Evolutionary conservation across 2,888 invertebrate species (phyloP), one percentile per base, ranked within the genome.

Genomic region (Agrochola lota): DNA sequence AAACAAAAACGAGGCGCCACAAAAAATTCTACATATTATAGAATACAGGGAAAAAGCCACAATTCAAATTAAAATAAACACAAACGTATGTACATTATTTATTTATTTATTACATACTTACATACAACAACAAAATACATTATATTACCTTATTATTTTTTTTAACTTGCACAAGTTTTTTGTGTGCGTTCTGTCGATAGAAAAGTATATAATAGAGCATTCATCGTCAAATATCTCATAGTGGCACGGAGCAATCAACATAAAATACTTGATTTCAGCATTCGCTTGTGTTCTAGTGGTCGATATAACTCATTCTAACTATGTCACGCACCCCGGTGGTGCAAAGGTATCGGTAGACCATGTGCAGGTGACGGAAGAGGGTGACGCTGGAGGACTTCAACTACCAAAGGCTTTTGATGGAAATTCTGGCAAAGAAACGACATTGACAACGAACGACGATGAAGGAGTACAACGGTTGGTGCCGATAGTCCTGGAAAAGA

Each of bases 21-120:
- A 23, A 23, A 49, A 43, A 73, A 49, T 7, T 74, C 1, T 26
- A 35, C 35, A 23, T 23, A 35, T 26, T 59, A 59, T 26, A 57
- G n/a, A 20, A 74, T 73, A 46, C 46, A 59, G 46, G 73, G 35
- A 35, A 73, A 72, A 59, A 30, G 23, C 8, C 20, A 8, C 30
- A 12, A 30, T 3, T n/a, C 17, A 30, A 4, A 15, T 57, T 0
- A 57, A 71, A 23, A 57, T 7, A 30, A 43, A 52, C 26, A 67
- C 5, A 49, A n/a, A n/a, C 7, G 15, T 30, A n/a, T 3, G 15
- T 66, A 17, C 11, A n/a, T n/a, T n/a, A n/a, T n/a, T n/a, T n/a
- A n/a, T n/a, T n/a, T n/a, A n/a, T n/a, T n/a, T n/a, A n/a, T n/a
- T n/a, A n/a, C n/a, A 9, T 17, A 43, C 2, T 26, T 11, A 43